phyloP scores from a whole-genome alignment of 2,797 vertebrate species.

The Champsocephalus esox region DNA sequence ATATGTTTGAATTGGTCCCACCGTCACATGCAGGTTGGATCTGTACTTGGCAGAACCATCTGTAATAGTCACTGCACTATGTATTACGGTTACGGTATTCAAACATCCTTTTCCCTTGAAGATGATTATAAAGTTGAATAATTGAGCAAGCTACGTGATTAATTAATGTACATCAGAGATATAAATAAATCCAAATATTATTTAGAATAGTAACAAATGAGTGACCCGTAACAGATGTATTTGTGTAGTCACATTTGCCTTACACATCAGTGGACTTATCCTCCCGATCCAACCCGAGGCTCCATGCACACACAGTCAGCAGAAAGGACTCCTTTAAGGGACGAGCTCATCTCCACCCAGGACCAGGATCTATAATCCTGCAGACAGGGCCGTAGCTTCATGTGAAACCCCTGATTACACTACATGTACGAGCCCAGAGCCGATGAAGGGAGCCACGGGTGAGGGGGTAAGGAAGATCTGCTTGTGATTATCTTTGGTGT shows the following conservation, averaged over 20 bases:
- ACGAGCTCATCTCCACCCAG: background rate
- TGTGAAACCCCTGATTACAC: background rate
- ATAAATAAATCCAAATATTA: background rate
- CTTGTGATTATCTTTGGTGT: constrained; percentile 9
- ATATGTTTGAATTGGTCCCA: constrained; percentile 8
- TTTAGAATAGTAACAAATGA: background rate
- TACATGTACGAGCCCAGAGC: background rate
- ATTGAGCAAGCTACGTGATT: constrained; percentile 1
- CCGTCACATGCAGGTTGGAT: background rate
- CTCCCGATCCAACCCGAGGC: too few relatives aligned
- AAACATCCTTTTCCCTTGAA: background rate
- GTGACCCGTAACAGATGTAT: background rate
- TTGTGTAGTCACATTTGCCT: background rate
- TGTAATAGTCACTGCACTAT: background rate
- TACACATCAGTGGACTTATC: background rate
- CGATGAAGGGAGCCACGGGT: background rate
- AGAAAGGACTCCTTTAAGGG: background rate
- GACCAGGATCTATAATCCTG: background rate
- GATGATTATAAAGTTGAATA: background rate
- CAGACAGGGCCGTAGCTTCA: background rate
- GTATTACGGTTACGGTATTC: too few relatives aligned
- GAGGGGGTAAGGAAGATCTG: constrained; percentile 9
- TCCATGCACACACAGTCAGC: too few relatives aligned
- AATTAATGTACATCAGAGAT: constrained; percentile 7
- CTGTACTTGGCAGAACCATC: background rate